Conservation (phyloP, 2,888 invertebrate species). For the Folsomia manolachei region DNA sequence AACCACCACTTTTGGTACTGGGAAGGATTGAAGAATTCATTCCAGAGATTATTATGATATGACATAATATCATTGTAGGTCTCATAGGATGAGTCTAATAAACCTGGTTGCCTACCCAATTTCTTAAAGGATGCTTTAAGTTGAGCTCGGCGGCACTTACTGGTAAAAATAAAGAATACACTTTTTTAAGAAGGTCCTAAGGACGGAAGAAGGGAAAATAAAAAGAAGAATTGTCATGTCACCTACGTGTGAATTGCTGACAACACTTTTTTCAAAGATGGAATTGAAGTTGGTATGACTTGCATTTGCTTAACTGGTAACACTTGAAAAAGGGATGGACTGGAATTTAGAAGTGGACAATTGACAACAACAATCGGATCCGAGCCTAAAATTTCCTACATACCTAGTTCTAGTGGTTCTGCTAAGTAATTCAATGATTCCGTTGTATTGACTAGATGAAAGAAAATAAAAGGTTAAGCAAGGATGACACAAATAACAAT, state of each 20-base stretch:
- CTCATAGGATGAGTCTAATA: not conserved
- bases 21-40: not conserved
- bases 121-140: not conserved
- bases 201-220: not conserved
- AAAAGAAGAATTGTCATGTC: conserved; percentile 9
- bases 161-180: too few species aligned
- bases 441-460: too few species aligned
- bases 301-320: conserved; percentile 14
- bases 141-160: not conserved
- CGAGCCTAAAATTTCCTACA: too few species aligned
- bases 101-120: not conserved
- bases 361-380: too few species aligned
- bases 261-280: conserved; percentile 1
- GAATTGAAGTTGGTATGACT: conserved; percentile 1
- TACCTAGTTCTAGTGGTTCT: too few species aligned
- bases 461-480: too few species aligned
- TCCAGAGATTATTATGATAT: conserved; percentile 1
- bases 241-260: conserved; percentile 21
- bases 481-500: too few species aligned
- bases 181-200: not conserved
- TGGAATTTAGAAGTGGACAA: too few species aligned
- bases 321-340: too few species aligned
- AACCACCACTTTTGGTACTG: not conserved
- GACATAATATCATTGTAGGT: not conserved
- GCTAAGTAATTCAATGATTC: too few species aligned